Conservation (phyloP, 1,140 invertebrate genomes). For the Episyrphus balteatus region DNA sequence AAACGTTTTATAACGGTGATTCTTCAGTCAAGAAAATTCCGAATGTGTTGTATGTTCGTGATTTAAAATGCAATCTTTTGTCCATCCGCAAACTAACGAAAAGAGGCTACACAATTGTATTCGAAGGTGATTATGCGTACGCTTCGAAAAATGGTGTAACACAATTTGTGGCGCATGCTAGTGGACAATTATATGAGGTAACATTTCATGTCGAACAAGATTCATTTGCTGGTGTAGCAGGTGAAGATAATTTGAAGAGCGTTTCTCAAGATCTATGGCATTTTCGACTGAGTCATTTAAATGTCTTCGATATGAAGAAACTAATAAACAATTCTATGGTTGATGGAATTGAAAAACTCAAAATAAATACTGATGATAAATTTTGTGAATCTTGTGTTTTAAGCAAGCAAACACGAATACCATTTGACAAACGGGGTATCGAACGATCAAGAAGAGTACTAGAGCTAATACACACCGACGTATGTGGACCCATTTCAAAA, state of each 20-base stretch:
- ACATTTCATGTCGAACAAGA: neutral
- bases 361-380: conserved; percentile 5
- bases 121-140: neutral
- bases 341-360: neutral
- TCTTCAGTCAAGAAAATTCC: conserved; percentile 6
- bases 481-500: conserved; percentile 7
- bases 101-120: neutral
- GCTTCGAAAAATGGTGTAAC: neutral
- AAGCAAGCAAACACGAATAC: no score
- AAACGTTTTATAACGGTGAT: no score
- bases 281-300: conserved; percentile 1
- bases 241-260: neutral
- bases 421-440: conserved; percentile 5
- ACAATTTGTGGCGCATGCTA: neutral
- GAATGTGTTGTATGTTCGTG: no score
- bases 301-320: conserved; percentile 11
- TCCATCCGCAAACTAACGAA: no score
- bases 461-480: conserved; percentile 18
- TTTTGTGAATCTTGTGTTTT: no score
- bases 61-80: no score
- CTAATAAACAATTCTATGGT: conserved; percentile 3
- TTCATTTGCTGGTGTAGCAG: neutral
- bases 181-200: neutral
- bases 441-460: conserved; percentile 9
- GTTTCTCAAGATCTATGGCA: neutral